phyloP scores from a whole-genome alignment of 2,888 invertebrate genomes.

The Atrina japonica region DNA sequence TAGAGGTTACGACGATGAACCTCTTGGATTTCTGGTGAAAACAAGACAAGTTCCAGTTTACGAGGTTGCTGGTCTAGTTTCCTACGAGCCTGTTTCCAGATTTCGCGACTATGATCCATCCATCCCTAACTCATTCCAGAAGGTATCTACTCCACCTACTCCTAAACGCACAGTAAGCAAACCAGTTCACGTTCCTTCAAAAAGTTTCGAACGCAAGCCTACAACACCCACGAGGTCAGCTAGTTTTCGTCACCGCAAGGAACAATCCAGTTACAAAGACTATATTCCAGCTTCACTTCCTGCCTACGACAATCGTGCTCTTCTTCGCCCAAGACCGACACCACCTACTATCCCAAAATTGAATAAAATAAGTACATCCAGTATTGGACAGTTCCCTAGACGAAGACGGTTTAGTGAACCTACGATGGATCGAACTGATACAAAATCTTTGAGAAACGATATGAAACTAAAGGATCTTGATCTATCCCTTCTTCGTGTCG shows the following conservation, averaged over 20 bases:
- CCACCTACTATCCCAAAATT: not conserved
- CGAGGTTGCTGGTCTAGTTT: no score
- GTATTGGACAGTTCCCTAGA: not conserved
- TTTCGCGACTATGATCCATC: slow-evolving; percentile 2
- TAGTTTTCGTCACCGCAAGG: not conserved
- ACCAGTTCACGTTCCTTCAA: not conserved
- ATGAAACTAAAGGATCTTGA: slow-evolving; percentile 8
- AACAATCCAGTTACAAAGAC: not conserved
- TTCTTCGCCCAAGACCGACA: not conserved
- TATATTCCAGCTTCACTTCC: slow-evolving; percentile 4
- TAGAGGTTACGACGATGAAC: slow-evolving; percentile 18
- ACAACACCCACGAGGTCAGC: slow-evolving; percentile 4
- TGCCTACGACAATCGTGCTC: not conserved
- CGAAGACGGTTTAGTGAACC: not conserved
- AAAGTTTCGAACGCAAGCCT: no score
- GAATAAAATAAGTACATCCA: slow-evolving; percentile 4
- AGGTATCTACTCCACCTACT: no score
- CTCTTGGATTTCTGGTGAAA: slow-evolving; percentile 11
- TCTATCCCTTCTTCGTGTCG: not conserved
- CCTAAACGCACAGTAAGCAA: not conserved
- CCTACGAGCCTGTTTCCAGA: not conserved
- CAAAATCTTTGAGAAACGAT: slow-evolving; percentile 5
- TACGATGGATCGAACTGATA: not conserved
- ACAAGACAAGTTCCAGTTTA: not conserved
- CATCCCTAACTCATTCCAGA: no score